Evolutionary conservation across 1,140 invertebrate genomes (phyloP).

Genomic region (Phortica variegata): DNA sequence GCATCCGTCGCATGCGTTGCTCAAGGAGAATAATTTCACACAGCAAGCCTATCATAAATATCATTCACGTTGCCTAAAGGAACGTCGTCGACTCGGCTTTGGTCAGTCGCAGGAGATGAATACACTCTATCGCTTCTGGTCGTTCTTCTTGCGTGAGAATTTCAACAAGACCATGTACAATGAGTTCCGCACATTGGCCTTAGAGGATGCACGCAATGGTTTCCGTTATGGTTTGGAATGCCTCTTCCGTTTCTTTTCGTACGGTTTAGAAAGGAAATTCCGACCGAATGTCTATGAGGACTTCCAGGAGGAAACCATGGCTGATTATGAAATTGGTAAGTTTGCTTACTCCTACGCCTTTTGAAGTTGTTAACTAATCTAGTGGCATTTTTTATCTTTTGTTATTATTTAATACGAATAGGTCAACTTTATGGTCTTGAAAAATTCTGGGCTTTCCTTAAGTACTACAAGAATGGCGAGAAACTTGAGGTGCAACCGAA

Average conservation of each 20-base stretch:
- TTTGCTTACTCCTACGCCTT: no score
- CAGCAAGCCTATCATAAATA: conserved; percentile 97
- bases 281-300: conserved; percentile 89
- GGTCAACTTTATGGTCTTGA: conserved; percentile 97
- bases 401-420: conserved; percentile 41
- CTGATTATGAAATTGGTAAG: conserved; percentile 88
- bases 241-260: conserved; percentile 98
- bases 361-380: no score
- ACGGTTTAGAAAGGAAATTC: conserved; percentile 95
- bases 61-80: conserved; percentile 88
- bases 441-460: conserved; percentile 98
- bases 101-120: conserved; percentile 97
- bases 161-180: conserved; percentile 99
- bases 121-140: conserved; percentile 98
- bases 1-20: conserved; percentile 91
- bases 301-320: conserved; percentile 92
- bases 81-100: conserved; percentile 86
- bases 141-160: conserved; percentile 97
- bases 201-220: conserved; percentile 88
- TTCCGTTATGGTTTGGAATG: conserved; percentile 94
- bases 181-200: conserved; percentile 84
- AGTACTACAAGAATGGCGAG: conserved; percentile 83
- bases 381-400: background rate
- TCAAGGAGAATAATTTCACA: conserved; percentile 97
- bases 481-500: conserved; percentile 79